Percentiles rank a stretch among this genome's conserved stretches.
Evolutionary conservation across 2,113 vertebrate genomes (phyloP).

Genomic region (Anser cygnoides): DNA sequence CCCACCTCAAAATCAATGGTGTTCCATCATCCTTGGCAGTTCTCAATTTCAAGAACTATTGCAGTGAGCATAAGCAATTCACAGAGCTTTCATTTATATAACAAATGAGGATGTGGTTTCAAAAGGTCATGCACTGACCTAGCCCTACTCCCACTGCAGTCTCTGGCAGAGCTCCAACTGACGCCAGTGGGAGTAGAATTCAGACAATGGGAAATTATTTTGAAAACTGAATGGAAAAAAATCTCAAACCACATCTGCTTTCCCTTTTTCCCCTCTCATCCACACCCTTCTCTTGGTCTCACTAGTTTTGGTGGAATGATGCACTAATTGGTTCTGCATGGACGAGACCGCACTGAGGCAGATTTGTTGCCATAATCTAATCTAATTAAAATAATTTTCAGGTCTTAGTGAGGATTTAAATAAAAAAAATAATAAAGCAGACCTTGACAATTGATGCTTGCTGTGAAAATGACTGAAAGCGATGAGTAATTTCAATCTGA

Average conservation of each 20-base stretch:
- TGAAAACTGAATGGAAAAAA: constrained; percentile 3
- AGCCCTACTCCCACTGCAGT: not conserved
- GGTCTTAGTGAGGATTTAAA: constrained; percentile 17
- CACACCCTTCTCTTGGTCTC: not conserved
- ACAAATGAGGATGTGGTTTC: not conserved
- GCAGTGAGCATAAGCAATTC: not conserved
- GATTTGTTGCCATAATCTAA: constrained; percentile 10
- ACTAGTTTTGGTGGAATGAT: not conserved
- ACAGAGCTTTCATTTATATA: not conserved
- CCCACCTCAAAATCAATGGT: not conserved
- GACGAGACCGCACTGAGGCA: constrained; percentile 3
- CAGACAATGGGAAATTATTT: not conserved
- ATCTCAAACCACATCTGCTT: constrained; percentile 1
- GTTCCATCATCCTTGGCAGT: not conserved
- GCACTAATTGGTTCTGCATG: constrained; percentile 28
- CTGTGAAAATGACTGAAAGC: constrained; percentile 32
- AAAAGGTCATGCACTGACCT: not conserved
- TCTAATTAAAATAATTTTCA: constrained; percentile 56
- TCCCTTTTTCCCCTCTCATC: not conserved
- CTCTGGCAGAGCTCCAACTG: not conserved
- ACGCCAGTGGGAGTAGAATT: not conserved
- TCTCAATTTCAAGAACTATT: not conserved
- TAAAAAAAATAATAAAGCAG: not conserved
- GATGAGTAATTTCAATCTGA: constrained; percentile 32
- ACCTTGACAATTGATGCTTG: constrained; percentile 15